Percentiles rank a stretch among this genome's conserved stretches.
Conservation (phyloP, 2,888 invertebrate species). For the Diplolepis rosae region DNA sequence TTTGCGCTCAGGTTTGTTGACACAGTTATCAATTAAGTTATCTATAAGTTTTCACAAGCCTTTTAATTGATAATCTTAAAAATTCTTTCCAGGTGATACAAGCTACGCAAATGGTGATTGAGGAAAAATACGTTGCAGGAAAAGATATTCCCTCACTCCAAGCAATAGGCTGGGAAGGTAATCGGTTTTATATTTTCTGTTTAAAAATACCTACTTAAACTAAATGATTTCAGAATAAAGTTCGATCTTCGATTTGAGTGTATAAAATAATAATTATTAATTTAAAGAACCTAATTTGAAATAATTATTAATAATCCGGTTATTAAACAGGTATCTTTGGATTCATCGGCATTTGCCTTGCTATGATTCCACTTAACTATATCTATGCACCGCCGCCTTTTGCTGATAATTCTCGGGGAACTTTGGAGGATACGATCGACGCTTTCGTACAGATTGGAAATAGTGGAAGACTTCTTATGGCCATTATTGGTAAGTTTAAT, state of each 20-base stretch:
- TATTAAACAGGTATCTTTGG: constrained; percentile 80
- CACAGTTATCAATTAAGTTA: not conserved
- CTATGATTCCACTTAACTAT: constrained; percentile 88
- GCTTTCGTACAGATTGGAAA: constrained; percentile 88
- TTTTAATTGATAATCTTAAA: no score
- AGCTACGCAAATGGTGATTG: constrained; percentile 94
- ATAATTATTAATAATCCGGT: not conserved
- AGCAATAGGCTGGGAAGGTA: constrained; percentile 96
- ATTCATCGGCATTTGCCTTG: constrained; percentile 77
- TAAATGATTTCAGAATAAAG: no score
- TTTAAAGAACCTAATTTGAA: no score
- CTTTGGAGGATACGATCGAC: constrained; percentile 90
- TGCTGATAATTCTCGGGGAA: constrained; percentile 82
- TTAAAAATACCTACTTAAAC: no score
- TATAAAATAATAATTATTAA: no score
- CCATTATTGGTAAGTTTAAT: constrained; percentile 78
- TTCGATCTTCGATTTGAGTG: no score
- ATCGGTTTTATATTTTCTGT: constrained; percentile 53
- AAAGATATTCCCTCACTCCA: constrained; percentile 91
- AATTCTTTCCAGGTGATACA: constrained; percentile 81
- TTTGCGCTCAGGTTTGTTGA: constrained; percentile 78
- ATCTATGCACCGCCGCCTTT: constrained; percentile 85
- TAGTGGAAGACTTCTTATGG: constrained; percentile 78
- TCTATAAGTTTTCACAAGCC: no score
- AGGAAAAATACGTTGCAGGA: constrained; percentile 91